Evolutionary conservation across 2,113 vertebrate species (phyloP).

Genomic region (Probosciger aterrimus): DNA sequence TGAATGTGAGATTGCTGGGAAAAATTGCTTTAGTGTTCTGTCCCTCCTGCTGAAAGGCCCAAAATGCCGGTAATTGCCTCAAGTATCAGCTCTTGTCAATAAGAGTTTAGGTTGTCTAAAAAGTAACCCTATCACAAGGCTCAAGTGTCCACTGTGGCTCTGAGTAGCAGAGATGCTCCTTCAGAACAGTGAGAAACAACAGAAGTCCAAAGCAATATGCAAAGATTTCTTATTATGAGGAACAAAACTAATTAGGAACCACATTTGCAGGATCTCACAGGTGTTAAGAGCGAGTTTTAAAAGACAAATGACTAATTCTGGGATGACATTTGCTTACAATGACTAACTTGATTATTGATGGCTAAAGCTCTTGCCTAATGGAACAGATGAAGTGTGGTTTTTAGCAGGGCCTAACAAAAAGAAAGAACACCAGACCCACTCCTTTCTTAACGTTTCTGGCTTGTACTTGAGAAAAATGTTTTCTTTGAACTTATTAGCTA

Average conservation of each 20-base stretch:
- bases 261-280: not conserved
- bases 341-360: not conserved
- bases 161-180: not conserved
- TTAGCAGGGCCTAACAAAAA: not conserved
- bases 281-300: not conserved
- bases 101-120: not conserved
- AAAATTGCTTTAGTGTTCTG: not conserved
- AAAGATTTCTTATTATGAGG: not conserved
- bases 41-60: not conserved
- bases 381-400: not conserved
- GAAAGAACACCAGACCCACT: not conserved
- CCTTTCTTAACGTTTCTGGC: not conserved
- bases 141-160: not conserved
- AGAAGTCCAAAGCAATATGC: not conserved
- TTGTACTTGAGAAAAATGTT: not conserved
- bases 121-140: not conserved
- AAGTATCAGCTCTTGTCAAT: not conserved
- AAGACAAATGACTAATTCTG: not conserved
- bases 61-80: not conserved
- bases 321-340: not conserved
- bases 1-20: not conserved
- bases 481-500: not conserved
- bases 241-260: not conserved
- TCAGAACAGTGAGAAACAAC: not conserved
- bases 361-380: not conserved